Base-by-base conservation (phyloP, 1,140 invertebrate species). In the Lepidotrigona ventralis region DNA sequence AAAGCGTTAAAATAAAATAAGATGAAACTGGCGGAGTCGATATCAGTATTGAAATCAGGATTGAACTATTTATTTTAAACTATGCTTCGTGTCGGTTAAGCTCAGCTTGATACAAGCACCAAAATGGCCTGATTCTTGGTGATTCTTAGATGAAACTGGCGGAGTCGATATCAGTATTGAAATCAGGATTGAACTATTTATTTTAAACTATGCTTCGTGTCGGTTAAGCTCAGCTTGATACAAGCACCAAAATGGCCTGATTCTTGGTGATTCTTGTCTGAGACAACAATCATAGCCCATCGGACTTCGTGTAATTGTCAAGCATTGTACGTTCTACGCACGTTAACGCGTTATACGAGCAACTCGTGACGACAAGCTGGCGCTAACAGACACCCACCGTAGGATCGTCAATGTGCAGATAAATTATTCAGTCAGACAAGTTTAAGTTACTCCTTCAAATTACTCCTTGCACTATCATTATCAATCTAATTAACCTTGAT, bases 371-470 rank as follows among this genome's bases (percentile, higher is more conserved):
- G n/a, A 33, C 19, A 39, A 64, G n/a, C 69, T 72, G 69, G 69
- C 79, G 69, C 79, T 72, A 72, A 80, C 69, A 33, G 46, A 26
- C 69, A 72, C 6, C 46, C 69, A 58, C 23, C 69, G 26, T 72
- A 39, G 79, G 72, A 72, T 80, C 69, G 69, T 54, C 72, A 80
- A 80, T 80, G 79, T 80, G 56, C 53, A 53, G 19, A 56, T 53
- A 72, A 71, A 71, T 80, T 71, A 26, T 80, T 80, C 53, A 53
- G 39, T 21, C 8, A 79, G 64, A 72, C 69, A 56, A 80, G 56
- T 80, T 33, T 3, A 33, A 33, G 4, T 33, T n/a, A n/a, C n/a
- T n/a, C n/a, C n/a, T n/a, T n/a, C n/a, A n/a, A n/a, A n/a, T n/a
- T 33, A 33, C 0, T 39, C 1, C 26, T 58, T 1, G 1, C 58